phyloP scores from a whole-genome alignment of 1,140 invertebrate species.

The Hycleus phaleratus region DNA sequence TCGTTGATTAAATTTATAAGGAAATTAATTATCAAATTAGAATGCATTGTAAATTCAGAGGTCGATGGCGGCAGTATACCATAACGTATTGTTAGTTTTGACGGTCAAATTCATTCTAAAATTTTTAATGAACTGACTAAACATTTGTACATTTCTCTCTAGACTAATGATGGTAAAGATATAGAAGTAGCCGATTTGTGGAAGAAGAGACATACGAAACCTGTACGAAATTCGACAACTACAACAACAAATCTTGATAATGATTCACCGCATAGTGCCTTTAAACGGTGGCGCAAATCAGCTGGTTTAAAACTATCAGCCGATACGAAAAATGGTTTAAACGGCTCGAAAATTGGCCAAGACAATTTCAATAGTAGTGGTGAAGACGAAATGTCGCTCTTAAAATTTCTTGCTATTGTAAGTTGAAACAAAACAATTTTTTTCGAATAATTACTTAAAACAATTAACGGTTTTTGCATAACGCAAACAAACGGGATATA shows the following conservation, averaged over 20 bases:
- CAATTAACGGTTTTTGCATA: not conserved
- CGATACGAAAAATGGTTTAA: constrained; percentile 23
- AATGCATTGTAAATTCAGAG: no score
- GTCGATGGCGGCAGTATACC: no score
- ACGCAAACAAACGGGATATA: not conserved
- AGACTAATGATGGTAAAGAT: constrained; percentile 36
- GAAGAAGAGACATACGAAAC: constrained; percentile 26
- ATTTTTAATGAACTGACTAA: not conserved
- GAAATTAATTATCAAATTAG: no score
- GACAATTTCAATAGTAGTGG: constrained; percentile 8
- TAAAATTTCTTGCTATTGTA: constrained; percentile 58
- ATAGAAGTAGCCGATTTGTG: constrained; percentile 35
- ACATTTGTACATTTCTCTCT: constrained; percentile 14
- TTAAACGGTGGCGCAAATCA: constrained; percentile 37
- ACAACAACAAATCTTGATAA: no score
- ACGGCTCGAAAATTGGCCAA: constrained; percentile 21
- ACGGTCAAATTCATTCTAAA: not conserved
- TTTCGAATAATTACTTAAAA: not conserved
- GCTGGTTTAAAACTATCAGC: constrained; percentile 20
- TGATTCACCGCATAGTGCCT: constrained; percentile 26
- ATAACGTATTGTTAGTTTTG: not conserved
- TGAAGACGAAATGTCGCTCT: constrained; percentile 48
- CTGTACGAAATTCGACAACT: constrained; percentile 20
- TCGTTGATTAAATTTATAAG: no score
- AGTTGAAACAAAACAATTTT: constrained; percentile 34